Conservation (phyloP, 1,140 invertebrate species). For the Teleogryllus occipitalis region DNA sequence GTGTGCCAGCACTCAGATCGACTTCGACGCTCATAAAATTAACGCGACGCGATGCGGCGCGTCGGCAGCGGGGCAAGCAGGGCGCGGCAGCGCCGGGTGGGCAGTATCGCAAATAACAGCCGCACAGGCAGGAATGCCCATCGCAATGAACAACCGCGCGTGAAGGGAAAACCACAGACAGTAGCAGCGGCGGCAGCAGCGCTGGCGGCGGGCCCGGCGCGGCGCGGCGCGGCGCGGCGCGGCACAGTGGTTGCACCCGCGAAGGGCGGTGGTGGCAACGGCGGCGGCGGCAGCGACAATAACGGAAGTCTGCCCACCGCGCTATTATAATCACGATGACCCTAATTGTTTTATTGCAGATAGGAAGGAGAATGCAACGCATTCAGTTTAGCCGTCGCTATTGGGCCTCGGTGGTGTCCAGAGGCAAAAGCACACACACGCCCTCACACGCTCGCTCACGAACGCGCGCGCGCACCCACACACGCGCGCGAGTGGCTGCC, state of each 20-base stretch:
- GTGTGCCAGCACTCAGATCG: too few species aligned
- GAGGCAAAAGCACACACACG: not conserved
- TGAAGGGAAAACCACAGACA: not conserved
- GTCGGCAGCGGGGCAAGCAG: not conserved
- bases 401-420: not conserved
- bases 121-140: not conserved
- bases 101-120: not conserved
- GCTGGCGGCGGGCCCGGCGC: too few species aligned
- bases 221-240: too few species aligned
- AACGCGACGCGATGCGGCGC: too few species aligned
- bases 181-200: not conserved
- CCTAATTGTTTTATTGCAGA: slow-evolving; percentile 5
- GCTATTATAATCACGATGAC: not conserved
- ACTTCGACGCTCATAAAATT: too few species aligned
- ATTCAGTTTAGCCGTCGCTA: not conserved
- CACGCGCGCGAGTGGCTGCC: too few species aligned
- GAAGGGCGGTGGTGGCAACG: too few species aligned
- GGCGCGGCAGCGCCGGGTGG: too few species aligned
- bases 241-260: too few species aligned
- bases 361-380: not conserved
- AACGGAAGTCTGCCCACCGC: not conserved
- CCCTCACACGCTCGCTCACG: not conserved
- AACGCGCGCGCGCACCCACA: not conserved
- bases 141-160: not conserved
- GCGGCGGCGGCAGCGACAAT: not conserved